Percentiles rank a stretch among this genome's conserved stretches.
These are phyloP conservation scores for Coturnix japonica DNA, from an alignment of 2,113 vertebrate species.

Conservation along the genomic window DNA sequence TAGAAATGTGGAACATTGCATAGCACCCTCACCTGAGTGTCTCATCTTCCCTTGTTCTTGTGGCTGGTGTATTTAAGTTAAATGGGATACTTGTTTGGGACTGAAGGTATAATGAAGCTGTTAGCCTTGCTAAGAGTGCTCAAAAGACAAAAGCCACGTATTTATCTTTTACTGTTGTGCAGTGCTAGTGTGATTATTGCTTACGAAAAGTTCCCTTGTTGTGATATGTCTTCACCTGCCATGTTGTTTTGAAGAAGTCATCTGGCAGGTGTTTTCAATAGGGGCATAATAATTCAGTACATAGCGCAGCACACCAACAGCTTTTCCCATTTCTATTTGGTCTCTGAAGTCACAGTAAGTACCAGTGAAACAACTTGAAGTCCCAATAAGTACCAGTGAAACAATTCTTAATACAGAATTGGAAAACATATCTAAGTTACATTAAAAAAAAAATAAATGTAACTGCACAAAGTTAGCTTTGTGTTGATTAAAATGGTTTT, in stretches of 20 bases:
- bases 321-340: neutral
- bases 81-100: neutral
- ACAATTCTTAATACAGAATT: neutral
- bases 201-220: neutral
- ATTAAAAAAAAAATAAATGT: no score
- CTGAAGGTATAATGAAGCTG: neutral
- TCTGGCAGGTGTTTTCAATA: neutral
- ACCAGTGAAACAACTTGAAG: neutral
- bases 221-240: neutral
- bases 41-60: neutral
- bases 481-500: neutral
- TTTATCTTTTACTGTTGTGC: neutral
- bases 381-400: neutral
- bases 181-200: neutral
- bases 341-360: neutral
- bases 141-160: neutral
- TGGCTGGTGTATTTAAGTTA: neutral
- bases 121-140: neutral
- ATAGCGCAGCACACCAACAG: neutral
- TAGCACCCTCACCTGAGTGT: neutral
- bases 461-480: neutral
- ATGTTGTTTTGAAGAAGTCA: neutral
- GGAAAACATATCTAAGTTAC: neutral
- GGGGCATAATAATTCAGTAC: neutral
- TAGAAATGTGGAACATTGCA: fast-evolving